phyloP scores from a whole-genome alignment of 2,113 vertebrate species.

The Elephantulus edwardii region DNA sequence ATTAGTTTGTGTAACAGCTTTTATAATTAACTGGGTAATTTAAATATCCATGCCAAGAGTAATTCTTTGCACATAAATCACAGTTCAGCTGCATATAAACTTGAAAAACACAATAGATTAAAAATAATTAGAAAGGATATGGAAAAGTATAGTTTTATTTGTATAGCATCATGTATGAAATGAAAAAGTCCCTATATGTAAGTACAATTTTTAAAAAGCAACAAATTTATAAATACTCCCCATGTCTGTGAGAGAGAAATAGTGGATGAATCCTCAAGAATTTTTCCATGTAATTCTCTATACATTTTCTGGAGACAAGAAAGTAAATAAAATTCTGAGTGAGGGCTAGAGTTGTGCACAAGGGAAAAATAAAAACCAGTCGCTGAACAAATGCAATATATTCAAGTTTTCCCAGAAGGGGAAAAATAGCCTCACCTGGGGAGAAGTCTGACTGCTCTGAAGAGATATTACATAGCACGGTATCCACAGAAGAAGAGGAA shows the following conservation, averaged over 20 bases:
- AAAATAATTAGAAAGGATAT: not conserved
- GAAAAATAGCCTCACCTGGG: not conserved
- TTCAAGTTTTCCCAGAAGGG: constrained; percentile 23
- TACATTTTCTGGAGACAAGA: constrained; percentile 31
- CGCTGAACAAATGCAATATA: constrained; percentile 40
- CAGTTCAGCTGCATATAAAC: not conserved
- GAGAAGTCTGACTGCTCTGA: constrained; percentile 1
- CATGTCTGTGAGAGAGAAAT: not conserved
- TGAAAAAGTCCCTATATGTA: not conserved
- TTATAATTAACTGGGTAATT: not conserved
- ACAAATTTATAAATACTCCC: not conserved
- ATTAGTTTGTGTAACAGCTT: constrained; percentile 11
- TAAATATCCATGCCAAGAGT: not conserved
- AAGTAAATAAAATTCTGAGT: not conserved
- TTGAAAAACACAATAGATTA: constrained; percentile 35
- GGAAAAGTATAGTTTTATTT: not conserved
- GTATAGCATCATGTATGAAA: not conserved
- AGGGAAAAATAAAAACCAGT: constrained; percentile 59
- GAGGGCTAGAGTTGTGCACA: not conserved
- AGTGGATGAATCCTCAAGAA: not conserved
- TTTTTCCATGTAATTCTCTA: constrained; percentile 3
- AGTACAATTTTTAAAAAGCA: not conserved
- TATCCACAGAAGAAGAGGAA: not conserved
- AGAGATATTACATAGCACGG: constrained; percentile 35
- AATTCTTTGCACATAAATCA: constrained; percentile 49